Conservation (phyloP, 2,113 vertebrate genomes). For the Athene cunicularia region DNA sequence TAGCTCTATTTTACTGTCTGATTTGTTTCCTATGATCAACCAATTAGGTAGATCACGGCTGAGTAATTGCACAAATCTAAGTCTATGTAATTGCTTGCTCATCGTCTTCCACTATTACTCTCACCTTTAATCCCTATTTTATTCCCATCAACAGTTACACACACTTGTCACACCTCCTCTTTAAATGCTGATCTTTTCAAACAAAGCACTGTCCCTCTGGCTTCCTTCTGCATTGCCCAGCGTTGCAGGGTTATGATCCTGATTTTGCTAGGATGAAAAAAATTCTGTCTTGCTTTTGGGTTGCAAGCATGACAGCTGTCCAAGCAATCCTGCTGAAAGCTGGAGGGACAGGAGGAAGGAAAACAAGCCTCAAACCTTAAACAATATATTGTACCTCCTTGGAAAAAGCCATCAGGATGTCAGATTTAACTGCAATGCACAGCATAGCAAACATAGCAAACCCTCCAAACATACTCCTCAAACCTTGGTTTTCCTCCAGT, state of each 20-base stretch:
- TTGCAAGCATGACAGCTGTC: neutral
- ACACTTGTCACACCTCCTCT: neutral
- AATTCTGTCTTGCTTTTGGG: neutral
- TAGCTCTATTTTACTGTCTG: neutral
- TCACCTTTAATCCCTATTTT: neutral
- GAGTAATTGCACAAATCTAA: neutral
- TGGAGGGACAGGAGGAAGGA: constrained; percentile 31
- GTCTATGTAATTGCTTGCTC: neutral
- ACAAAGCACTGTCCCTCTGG: neutral
- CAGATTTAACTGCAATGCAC: neutral
- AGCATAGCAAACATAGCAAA: neutral
- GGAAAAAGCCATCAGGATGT: neutral
- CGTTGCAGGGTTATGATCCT: neutral
- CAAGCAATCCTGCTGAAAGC: neutral
- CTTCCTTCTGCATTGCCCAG: neutral
- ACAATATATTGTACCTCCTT: neutral
- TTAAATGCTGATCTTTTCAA: neutral
- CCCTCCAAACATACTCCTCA: neutral
- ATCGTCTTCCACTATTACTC: neutral
- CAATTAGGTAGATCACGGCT: neutral
- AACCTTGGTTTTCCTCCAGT: neutral
- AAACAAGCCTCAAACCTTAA: constrained; percentile 17
- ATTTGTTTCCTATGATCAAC: neutral
- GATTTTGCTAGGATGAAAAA: neutral
- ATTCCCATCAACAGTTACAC: neutral